Percentiles rank a stretch among this genome's conserved stretches.
phyloP scores from a whole-genome alignment of 1,140 invertebrate genomes.

The Halesus radiatus region DNA sequence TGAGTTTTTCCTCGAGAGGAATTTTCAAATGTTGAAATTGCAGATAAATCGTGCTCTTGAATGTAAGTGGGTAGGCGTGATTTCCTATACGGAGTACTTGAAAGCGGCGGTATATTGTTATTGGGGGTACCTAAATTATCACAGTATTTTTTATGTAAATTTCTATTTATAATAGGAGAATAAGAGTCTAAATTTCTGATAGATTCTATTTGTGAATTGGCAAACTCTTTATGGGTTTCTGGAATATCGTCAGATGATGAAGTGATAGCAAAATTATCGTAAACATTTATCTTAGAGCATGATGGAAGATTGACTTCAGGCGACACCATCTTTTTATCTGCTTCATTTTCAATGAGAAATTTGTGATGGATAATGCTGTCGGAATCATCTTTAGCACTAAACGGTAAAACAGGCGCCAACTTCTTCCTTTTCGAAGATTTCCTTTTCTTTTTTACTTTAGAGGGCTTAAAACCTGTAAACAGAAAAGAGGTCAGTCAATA shows the following conservation, averaged over 20 bases:
- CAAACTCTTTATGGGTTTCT: neutral
- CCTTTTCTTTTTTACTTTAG: neutral
- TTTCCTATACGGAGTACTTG: constrained; percentile 25
- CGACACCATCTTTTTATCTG: constrained; percentile 1
- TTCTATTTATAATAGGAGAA: constrained; percentile 19
- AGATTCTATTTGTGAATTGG: neutral
- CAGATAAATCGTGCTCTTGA: constrained; percentile 23
- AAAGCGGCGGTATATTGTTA: neutral
- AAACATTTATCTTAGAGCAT: too few relatives aligned
- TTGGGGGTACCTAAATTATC: neutral
- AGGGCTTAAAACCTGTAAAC: neutral
- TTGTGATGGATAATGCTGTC: constrained; percentile 23
- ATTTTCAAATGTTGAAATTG: constrained; percentile 19
- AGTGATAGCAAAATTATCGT: neutral
- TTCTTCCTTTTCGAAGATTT: neutral
- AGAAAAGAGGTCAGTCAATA: neutral
- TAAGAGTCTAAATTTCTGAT: neutral
- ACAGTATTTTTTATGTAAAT: neutral
- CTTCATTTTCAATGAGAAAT: neutral
- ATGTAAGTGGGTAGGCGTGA: neutral
- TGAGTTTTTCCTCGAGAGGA: neutral
- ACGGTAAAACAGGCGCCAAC: neutral
- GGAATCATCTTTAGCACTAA: neutral
- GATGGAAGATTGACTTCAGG: neutral
- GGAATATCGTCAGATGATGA: neutral